Conservation (phyloP, 2,888 invertebrate genomes). For the Oscheius sp. region DNA sequence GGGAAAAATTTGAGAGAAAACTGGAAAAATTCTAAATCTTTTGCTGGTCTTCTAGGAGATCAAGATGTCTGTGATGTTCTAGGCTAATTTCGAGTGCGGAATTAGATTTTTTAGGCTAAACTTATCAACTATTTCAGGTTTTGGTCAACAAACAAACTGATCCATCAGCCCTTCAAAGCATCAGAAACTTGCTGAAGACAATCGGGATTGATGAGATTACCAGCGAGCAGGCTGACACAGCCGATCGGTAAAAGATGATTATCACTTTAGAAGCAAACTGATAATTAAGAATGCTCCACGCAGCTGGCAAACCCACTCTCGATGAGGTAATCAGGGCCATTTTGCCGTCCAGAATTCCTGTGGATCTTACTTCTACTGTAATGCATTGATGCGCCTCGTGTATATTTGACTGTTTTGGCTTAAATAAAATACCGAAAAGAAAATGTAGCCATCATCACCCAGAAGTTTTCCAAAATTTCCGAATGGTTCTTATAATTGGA, state of each 20-base stretch:
- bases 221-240: slow-evolving; percentile 31
- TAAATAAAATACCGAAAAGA: neutral
- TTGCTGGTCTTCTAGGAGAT: neutral
- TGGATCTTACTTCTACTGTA: slow-evolving; percentile 15
- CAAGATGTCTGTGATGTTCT: neutral
- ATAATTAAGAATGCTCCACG: slow-evolving; percentile 11
- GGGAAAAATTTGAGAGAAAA: too few species aligned
- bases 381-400: slow-evolving; percentile 30
- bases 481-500: neutral
- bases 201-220: slow-evolving; percentile 30
- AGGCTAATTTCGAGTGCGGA: too few species aligned
- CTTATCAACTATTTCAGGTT: too few species aligned
- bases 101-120: neutral
- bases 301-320: neutral
- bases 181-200: slow-evolving; percentile 18
- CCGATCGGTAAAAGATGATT: neutral
- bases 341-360: slow-evolving; percentile 23
- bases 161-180: slow-evolving; percentile 18
- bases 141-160: slow-evolving; percentile 21
- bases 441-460: too few species aligned
- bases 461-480: too few species aligned
- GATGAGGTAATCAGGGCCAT: slow-evolving; percentile 32
- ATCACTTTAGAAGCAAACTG: neutral
- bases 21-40: neutral
- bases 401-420: neutral